These are phyloP conservation scores for Sus scrofa DNA, from an alignment of 2,113 vertebrate species.

Conservation along the genomic window T2T-Sscrofa CM000812.6:116719501-116720000, in stretches of 20 bases:
- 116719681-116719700: not conserved
- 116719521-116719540: not conserved
- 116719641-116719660: not conserved
- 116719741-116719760: not conserved
- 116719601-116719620: not conserved
- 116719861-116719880: not conserved
- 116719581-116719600: not conserved
- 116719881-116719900: not conserved
- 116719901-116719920: not conserved
- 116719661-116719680: not conserved
- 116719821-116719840: not conserved
- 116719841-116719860: not conserved
- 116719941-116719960: not conserved
- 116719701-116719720: not conserved
- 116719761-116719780: not conserved
- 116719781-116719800: not conserved
- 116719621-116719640: not conserved
- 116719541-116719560: not conserved
- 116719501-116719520: not conserved
- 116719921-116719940: not conserved
- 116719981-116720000: not conserved
- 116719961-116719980: not conserved
- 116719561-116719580: not conserved
- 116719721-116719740: no score
- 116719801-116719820: not conserved